Conservation (phyloP, 2,113 vertebrate genomes). For the Phasianus colchicus region DNA sequence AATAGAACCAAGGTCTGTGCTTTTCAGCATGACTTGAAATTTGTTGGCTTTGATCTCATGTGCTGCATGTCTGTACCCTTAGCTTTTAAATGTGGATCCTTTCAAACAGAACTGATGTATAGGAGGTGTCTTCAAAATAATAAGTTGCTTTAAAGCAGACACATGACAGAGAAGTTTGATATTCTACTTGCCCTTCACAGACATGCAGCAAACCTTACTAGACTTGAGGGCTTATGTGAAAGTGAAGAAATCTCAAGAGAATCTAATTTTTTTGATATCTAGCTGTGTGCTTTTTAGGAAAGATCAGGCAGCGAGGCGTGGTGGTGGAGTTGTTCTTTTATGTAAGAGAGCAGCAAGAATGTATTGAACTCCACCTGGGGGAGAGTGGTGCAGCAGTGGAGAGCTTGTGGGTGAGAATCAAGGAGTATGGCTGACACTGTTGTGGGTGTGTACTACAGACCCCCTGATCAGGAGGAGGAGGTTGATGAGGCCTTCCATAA, state of each 20-base stretch:
- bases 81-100: background rate
- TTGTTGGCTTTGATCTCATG: background rate
- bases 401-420: too few species aligned
- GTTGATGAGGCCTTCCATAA: too few species aligned
- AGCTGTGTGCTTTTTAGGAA: background rate
- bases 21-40: background rate
- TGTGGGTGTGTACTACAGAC: too few species aligned
- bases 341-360: too few species aligned
- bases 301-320: too few species aligned
- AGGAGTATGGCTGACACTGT: too few species aligned
- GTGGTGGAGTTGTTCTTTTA: too few species aligned
- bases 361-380: too few species aligned
- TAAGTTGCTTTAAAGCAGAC: background rate
- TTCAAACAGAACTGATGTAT: background rate
- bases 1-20: background rate
- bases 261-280: background rate
- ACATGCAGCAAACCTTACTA: background rate
- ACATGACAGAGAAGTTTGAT: background rate
- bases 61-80: background rate
- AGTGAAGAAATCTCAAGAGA: background rate
- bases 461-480: too few species aligned
- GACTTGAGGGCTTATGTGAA: background rate
- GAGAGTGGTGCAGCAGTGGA: too few species aligned
- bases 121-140: background rate
- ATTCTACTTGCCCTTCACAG: background rate